Conservation (phyloP, 2,888 invertebrate genomes). For the Papilio demoleus region DNA sequence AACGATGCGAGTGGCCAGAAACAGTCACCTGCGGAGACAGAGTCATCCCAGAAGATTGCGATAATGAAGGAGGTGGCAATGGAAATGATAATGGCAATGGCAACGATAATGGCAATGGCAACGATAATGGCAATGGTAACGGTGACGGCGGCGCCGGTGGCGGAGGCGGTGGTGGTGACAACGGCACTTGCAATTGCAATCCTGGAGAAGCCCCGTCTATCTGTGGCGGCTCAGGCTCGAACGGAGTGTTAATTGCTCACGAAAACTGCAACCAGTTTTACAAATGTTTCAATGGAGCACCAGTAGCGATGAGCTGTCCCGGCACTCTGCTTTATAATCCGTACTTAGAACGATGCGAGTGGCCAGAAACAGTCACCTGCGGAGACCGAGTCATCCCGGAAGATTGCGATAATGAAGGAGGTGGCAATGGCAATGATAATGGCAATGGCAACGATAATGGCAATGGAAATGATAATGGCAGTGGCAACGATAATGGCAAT, state of each 20-base stretch:
- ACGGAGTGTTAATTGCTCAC: constrained; percentile 54
- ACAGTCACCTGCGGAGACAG: constrained; percentile 53
- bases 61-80: constrained; percentile 24
- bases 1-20: constrained; percentile 51
- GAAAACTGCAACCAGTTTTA: constrained; percentile 58
- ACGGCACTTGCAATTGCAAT: constrained; percentile 43
- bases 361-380: constrained; percentile 53
- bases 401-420: constrained; percentile 24
- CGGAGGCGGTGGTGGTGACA: constrained; percentile 23
- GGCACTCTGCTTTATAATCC: constrained; percentile 51
- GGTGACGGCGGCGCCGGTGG: too few species aligned
- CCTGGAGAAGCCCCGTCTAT: constrained; percentile 45
- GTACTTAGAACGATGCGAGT: constrained; percentile 50
- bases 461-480: constrained; percentile 27
- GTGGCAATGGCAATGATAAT: too few species aligned
- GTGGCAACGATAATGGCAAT: constrained; percentile 7
- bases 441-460: too few species aligned
- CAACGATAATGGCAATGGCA: constrained; percentile 35
- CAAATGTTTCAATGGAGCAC: constrained; percentile 48
- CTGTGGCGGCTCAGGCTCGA: constrained; percentile 50
- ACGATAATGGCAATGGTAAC: neutral
- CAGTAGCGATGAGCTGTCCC: constrained; percentile 48
- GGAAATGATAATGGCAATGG: constrained; percentile 49
- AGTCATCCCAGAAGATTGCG: constrained; percentile 42
- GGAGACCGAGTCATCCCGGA: constrained; percentile 48